Base-by-base conservation (phyloP, 2,113 vertebrate genomes). In the Balaenoptera acutorostrata region DNA sequence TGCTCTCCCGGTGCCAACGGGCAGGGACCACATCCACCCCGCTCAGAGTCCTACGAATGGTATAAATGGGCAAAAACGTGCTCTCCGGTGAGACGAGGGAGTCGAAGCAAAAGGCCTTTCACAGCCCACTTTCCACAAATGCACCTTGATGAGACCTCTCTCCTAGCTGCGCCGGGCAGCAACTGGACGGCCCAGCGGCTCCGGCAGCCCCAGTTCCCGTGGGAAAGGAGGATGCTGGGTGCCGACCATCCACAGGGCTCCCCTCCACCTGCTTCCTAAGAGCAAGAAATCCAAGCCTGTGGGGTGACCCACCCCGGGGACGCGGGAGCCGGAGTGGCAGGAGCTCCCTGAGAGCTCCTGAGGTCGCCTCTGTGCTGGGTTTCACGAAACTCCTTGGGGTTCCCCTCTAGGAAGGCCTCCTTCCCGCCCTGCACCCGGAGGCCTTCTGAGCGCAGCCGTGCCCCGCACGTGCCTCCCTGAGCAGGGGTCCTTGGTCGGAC, bases 181-280 rank as follows among this genome's bases (percentile, higher is more conserved):
- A 0, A 0, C 5, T 0, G 74, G 1, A 4, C 0, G 11, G 46
- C 14, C 20, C 0, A 11, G n/a, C 0, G 6, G 27, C 68, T 68
- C 21, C 7, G 21, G 72, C 8, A 21, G 44, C 25, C 49, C 44
- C 27, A 0, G 0, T 23, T 17, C 10, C 25, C 0, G 0, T 5
- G 52, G 68, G 39, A 25, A 36, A 41, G 46, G 29, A 29, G n/a
- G 61, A 12, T 36, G 9, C 33, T 0, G 8, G 39, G 0, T 8
- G 52, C 85, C n/a, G 57, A 29, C 25, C 20, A 0, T 20, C 57
- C 4, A 9, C 7, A 46, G n/a, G 44, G 49, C 31, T 0, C 18
- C 31, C 29, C 39, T 20, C 21, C 11, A 31, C 31, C 9, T 7
- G 61, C 31, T 64, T 78, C n/a, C 80, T 31, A 3, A 27, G 46